A percentile compares a stretch with the other conserved stretches of the same genome.
phyloP scores from a whole-genome alignment of 92 coral and sea anemone species.

The Zoanthus solanderi region DNA sequence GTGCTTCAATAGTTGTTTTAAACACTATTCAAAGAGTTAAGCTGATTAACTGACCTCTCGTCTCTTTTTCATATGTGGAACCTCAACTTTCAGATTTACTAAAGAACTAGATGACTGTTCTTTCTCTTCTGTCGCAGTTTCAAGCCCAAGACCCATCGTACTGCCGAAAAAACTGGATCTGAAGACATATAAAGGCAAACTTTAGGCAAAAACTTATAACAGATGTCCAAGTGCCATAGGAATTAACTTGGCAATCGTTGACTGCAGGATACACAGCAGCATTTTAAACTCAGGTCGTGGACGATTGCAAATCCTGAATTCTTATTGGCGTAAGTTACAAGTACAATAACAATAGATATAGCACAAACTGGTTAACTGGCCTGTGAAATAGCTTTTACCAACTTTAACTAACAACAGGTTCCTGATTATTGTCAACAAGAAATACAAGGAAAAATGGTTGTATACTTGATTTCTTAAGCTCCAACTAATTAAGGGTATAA shows the following conservation, averaged over 20 bases:
- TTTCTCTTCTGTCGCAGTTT: conserved; percentile 77
- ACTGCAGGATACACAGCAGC: background rate
- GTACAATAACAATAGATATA: no score
- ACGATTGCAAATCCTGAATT: no score
- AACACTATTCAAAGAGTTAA: background rate
- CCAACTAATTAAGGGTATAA: no score
- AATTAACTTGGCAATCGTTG: background rate
- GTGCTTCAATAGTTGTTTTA: background rate
- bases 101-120: conserved; percentile 71
- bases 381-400: no score
- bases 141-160: conserved; percentile 69
- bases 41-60: conserved; percentile 63
- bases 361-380: no score
- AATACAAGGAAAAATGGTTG: no score
- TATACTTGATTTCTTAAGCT: no score
- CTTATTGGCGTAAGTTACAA: no score
- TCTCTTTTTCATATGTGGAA: conserved; percentile 75
- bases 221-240: background rate
- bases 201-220: background rate
- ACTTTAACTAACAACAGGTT: no score
- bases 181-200: conserved; percentile 10
- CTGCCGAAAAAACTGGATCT: conserved; percentile 91
- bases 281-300: no score
- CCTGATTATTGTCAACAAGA: no score
- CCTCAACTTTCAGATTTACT: conserved; percentile 84